These are phyloP conservation scores for Nemotelus nigrinus DNA, from an alignment of 2,888 invertebrate genomes.

Conservation along the genomic window DNA sequence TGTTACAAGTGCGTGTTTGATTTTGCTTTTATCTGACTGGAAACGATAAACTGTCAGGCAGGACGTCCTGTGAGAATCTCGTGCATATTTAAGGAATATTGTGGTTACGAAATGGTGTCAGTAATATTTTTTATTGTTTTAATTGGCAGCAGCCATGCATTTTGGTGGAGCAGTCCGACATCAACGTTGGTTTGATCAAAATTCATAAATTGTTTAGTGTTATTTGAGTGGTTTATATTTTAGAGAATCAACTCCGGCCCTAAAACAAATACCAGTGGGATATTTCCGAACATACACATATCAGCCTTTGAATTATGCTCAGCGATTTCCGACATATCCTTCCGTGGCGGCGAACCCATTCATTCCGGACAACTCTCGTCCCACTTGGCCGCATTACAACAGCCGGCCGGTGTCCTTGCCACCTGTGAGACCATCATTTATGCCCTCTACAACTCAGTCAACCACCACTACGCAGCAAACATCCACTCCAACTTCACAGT, in stretches of 20 bases:
- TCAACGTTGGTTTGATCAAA: conserved; percentile 45
- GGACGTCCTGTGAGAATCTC: no score
- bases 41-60: no score
- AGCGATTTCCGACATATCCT: conserved; percentile 12
- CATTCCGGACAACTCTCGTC: conserved; percentile 6
- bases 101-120: no score
- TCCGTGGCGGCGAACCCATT: conserved; percentile 4
- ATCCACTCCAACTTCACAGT: conserved; percentile 24
- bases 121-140: no score
- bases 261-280: conserved; percentile 52
- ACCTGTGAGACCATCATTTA: neutral
- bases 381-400: conserved; percentile 45
- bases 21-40: no score
- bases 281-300: conserved; percentile 53
- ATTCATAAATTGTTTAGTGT: no score
- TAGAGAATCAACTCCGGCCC: conserved; percentile 48
- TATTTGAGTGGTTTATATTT: conserved; percentile 23
- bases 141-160: conserved; percentile 34
- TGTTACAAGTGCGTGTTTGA: no score
- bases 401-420: conserved; percentile 3
- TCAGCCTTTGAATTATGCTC: conserved; percentile 51
- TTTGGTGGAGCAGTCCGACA: conserved; percentile 50
- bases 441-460: conserved; percentile 25
- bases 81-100: no score
- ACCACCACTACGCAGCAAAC: neutral